phyloP scores from a whole-genome alignment of 1,140 invertebrate species.

The Drosophila punjabiensis region DNA sequence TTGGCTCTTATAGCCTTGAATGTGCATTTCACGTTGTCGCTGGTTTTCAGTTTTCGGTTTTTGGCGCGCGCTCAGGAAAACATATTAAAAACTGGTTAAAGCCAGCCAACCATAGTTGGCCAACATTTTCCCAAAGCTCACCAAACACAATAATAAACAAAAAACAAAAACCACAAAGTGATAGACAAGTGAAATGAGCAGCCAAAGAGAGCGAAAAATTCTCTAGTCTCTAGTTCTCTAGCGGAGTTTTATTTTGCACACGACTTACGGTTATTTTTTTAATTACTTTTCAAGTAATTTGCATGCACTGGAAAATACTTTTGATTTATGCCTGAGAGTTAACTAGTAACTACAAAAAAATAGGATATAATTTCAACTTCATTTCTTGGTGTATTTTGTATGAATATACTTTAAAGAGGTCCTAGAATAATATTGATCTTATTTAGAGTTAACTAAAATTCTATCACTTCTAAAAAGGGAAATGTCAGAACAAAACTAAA shows the following conservation, averaged over 20 bases:
- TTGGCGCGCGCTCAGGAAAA: constrained; percentile 74
- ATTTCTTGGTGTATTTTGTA: neutral
- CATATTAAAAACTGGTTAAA: constrained; percentile 41
- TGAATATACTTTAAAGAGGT: neutral
- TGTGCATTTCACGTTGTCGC: constrained; percentile 73
- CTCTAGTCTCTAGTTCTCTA: constrained; percentile 10
- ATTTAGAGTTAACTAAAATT: neutral
- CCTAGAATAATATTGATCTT: neutral
- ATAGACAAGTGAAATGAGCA: constrained; percentile 67
- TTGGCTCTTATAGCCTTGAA: constrained; percentile 67
- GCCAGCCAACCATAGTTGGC: constrained; percentile 31
- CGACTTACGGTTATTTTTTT: constrained; percentile 68
- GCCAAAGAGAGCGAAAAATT: constrained; percentile 28
- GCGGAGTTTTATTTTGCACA: constrained; percentile 49
- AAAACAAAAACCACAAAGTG: constrained; percentile 23
- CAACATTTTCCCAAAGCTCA: constrained; percentile 49
- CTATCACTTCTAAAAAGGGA: neutral
- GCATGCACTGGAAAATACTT: constrained; percentile 21
- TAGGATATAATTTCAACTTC: neutral
- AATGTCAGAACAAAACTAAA: neutral
- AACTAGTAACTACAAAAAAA: neutral
- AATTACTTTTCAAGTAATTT: constrained; percentile 59
- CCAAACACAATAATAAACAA: constrained; percentile 1
- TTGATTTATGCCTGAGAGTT: neutral
- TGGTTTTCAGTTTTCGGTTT: constrained; percentile 61